phyloP scores from a whole-genome alignment of 2,797 vertebrate genomes.

The Kryptolebias ocellatus region DNA sequence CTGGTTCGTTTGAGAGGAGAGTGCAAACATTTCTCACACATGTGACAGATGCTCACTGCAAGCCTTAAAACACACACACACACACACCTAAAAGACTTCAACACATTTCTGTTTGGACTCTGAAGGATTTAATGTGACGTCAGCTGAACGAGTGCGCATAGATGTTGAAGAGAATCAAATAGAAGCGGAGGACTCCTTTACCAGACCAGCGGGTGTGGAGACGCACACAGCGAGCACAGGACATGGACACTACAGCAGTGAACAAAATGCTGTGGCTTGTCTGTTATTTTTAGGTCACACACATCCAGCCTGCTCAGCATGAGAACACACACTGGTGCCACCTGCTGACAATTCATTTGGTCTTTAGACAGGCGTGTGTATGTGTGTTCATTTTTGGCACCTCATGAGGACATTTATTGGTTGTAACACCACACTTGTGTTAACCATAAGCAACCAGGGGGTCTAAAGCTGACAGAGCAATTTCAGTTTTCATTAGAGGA shows the following conservation, averaged over 20 bases:
- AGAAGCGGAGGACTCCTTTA: neutral
- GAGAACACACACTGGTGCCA: slow-evolving; percentile 56
- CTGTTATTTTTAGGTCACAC: slow-evolving; percentile 66
- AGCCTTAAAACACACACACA: neutral
- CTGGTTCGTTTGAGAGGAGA: slow-evolving; percentile 1
- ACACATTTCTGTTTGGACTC: slow-evolving; percentile 1
- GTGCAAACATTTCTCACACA: neutral
- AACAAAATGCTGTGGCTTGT: slow-evolving; percentile 38
- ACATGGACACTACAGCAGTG: neutral
- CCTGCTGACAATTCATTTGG: slow-evolving; percentile 54
- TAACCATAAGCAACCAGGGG: neutral
- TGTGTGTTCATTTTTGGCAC: slow-evolving; percentile 6
- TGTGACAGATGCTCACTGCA: neutral
- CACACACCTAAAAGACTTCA: neutral
- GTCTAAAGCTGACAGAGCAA: neutral
- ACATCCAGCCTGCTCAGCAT: slow-evolving; percentile 52
- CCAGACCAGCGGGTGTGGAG: neutral
- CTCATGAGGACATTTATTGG: neutral
- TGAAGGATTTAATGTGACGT: neutral
- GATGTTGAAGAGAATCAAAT: neutral
- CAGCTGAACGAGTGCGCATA: slow-evolving; percentile 2
- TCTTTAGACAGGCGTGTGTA: slow-evolving; percentile 45
- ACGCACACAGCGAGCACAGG: neutral
- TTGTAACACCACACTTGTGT: neutral
- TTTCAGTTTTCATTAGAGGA: neutral